Percentiles rank a stretch among this genome's conserved stretches.
These are phyloP conservation scores for Cynocephalus volans DNA, from an alignment of 2,113 vertebrate species.

Conservation along the genomic window DNA sequence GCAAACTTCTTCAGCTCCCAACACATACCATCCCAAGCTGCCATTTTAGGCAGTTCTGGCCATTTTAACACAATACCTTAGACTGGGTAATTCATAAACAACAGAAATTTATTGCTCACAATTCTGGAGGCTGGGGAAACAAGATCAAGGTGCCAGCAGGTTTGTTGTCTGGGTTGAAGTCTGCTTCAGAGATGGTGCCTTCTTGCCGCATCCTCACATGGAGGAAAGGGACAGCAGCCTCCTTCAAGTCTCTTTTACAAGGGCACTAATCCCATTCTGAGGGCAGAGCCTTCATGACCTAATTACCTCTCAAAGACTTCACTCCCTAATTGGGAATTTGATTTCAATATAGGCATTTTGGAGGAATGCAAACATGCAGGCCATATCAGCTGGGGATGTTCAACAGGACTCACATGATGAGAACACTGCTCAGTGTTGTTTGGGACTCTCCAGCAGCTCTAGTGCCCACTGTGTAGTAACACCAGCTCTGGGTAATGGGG, in stretches of 20 bases:
- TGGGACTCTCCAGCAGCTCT: background rate
- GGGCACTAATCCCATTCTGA: background rate
- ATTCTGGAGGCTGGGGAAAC: background rate
- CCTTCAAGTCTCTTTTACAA: background rate
- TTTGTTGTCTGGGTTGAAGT: background rate
- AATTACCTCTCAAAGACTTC: background rate
- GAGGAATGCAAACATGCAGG: background rate
- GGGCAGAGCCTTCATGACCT: background rate
- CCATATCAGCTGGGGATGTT: too few relatives aligned
- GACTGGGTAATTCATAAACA: background rate
- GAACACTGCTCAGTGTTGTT: background rate
- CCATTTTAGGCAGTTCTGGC: background rate
- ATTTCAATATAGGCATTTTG: background rate
- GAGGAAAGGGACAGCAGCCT: background rate
- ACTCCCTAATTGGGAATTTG: background rate
- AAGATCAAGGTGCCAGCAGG: background rate
- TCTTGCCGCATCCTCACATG: background rate
- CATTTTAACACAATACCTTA: background rate
- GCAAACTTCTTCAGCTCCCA: background rate
- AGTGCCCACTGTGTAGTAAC: background rate
- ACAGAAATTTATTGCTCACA: background rate
- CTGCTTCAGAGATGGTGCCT: too few relatives aligned
- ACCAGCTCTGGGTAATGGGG: background rate
- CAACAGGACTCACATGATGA: background rate
- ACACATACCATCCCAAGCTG: background rate